phyloP scores from a whole-genome alignment of 2,888 invertebrate species.

The Ctena decussata region DNA sequence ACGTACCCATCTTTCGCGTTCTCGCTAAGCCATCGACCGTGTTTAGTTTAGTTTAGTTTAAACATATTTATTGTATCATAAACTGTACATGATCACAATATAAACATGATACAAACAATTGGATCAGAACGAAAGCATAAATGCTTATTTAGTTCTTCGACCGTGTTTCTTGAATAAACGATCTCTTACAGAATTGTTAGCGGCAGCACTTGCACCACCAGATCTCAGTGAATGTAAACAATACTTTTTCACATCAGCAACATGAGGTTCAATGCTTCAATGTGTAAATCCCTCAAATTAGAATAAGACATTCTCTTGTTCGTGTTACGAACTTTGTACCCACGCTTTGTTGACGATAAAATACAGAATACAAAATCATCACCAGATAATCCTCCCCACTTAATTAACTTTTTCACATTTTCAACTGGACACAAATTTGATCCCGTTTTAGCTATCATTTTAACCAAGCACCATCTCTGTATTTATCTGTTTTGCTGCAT shows the following conservation, averaged over 20 bases:
- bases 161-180: conserved; percentile 32
- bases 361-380: conserved; percentile 42
- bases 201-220: conserved; percentile 23
- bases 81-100: no score
- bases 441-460: conserved; percentile 21
- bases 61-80: no score
- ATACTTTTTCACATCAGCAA: conserved; percentile 18
- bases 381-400: conserved; percentile 16
- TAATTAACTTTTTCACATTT: conserved; percentile 22
- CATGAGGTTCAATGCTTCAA: conserved; percentile 25
- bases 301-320: conserved; percentile 32
- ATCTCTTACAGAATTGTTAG: conserved; percentile 34
- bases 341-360: background rate
- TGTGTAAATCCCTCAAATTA: conserved; percentile 24
- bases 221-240: conserved; percentile 32
- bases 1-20: conserved; percentile 49
- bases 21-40: conserved; percentile 45
- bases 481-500: conserved; percentile 42
- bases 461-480: conserved; percentile 48
- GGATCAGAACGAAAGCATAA: no score
- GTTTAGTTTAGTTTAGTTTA: no score
- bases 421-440: conserved; percentile 11
- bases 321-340: conserved; percentile 7
- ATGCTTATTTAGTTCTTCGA: no score
- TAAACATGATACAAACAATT: no score